Evolutionary conservation across 2,113 vertebrate species (phyloP).

Genomic region (Kryptolebias marmoratus): DNA sequence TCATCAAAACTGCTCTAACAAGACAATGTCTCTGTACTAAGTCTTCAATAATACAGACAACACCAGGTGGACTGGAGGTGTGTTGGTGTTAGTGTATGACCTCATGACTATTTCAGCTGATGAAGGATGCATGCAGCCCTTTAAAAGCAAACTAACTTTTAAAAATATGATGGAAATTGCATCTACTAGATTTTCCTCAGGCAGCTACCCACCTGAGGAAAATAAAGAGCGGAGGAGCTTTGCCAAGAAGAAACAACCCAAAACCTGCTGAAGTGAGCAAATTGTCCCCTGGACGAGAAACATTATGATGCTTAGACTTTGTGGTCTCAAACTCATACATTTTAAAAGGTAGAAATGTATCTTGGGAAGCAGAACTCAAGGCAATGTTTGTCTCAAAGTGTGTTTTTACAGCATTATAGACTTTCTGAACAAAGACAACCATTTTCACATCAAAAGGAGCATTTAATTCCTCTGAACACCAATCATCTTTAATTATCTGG

Average conservation of each 20-base stretch:
- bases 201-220: constrained; percentile 12
- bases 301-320: neutral
- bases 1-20: constrained; percentile 59
- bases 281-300: neutral
- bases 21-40: constrained; percentile 31
- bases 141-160: constrained; percentile 6
- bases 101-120: neutral
- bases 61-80: constrained; percentile 11
- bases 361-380: neutral
- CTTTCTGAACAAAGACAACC: constrained; percentile 14
- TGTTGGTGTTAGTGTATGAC: neutral
- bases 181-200: neutral
- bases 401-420: neutral
- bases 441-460: neutral
- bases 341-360: neutral
- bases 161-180: constrained; percentile 8
- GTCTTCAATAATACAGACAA: constrained; percentile 11
- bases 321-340: neutral
- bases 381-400: neutral
- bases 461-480: neutral
- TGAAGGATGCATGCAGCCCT: neutral
- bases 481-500: neutral
- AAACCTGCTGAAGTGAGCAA: neutral
- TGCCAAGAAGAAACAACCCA: neutral
- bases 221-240: constrained; percentile 7